Conservation (phyloP, 2,797 vertebrate genomes). For the Phylloscopus collybita region DNA sequence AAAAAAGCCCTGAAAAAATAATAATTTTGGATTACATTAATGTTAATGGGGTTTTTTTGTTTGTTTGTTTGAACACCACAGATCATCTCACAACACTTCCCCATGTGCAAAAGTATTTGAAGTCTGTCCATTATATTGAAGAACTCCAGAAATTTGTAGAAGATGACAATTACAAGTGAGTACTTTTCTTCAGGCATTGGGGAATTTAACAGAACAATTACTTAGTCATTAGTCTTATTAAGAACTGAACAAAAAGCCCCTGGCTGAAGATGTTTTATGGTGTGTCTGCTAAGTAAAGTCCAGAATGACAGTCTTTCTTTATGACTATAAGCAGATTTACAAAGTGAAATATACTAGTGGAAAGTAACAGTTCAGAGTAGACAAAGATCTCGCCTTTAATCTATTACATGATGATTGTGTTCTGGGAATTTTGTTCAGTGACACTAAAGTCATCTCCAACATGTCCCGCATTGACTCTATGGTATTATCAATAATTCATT, state of each 20-base stretch:
- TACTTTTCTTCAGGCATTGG: conserved; percentile 1
- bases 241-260: neutral
- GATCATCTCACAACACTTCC: conserved; percentile 89
- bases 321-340: neutral
- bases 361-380: neutral
- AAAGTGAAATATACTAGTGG: neutral
- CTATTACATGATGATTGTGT: neutral
- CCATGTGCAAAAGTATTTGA: conserved; percentile 93
- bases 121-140: conserved; percentile 94
- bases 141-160: conserved; percentile 97
- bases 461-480: neutral
- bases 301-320: neutral
- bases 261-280: neutral
- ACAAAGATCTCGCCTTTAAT: neutral
- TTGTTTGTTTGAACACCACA: conserved; percentile 45
- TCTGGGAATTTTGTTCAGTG: neutral
- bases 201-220: neutral
- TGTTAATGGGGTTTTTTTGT: neutral
- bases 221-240: neutral
- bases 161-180: conserved; percentile 97
- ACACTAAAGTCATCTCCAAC: neutral
- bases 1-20: neutral
- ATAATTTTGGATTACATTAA: neutral
- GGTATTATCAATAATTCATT: neutral
- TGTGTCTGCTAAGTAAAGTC: conserved; percentile 7